phyloP scores from a whole-genome alignment of 2,888 invertebrate genomes.

The Drosophila glabriapex region DNA sequence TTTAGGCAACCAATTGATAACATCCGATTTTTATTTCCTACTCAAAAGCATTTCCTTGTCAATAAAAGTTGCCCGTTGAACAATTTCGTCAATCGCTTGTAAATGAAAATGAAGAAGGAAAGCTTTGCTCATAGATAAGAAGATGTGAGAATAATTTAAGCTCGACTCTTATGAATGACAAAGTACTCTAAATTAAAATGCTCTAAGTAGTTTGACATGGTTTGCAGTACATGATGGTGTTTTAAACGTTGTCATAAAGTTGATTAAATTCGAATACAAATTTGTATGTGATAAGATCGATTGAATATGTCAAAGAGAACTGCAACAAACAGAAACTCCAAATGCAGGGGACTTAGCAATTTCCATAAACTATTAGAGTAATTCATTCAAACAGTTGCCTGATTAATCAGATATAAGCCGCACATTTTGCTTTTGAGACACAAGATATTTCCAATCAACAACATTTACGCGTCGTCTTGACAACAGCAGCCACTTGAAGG shows the following conservation, averaged over 20 bases:
- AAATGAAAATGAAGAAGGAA: conserved; percentile 6
- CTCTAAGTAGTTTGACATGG: no score
- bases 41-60: conserved; percentile 57
- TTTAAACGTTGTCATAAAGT: background rate
- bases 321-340: background rate
- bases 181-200: background rate
- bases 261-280: background rate
- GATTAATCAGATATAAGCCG: conserved; percentile 40
- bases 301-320: background rate
- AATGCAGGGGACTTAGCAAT: conserved; percentile 23
- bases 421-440: background rate
- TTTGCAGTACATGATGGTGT: background rate
- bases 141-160: background rate
- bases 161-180: background rate
- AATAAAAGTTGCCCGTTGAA: conserved; percentile 47
- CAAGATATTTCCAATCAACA: conserved; percentile 24
- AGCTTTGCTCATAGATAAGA: background rate
- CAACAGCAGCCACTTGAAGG: conserved; percentile 46
- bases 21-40: conserved; percentile 59
- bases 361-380: conserved; percentile 14
- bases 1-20: conserved; percentile 48
- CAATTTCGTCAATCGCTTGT: conserved; percentile 10
- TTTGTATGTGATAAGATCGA: background rate
- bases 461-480: conserved; percentile 17
- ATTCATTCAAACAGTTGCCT: conserved; percentile 19